phyloP scores from a whole-genome alignment of 2,888 invertebrate genomes.

The Byasa hedistus region DNA sequence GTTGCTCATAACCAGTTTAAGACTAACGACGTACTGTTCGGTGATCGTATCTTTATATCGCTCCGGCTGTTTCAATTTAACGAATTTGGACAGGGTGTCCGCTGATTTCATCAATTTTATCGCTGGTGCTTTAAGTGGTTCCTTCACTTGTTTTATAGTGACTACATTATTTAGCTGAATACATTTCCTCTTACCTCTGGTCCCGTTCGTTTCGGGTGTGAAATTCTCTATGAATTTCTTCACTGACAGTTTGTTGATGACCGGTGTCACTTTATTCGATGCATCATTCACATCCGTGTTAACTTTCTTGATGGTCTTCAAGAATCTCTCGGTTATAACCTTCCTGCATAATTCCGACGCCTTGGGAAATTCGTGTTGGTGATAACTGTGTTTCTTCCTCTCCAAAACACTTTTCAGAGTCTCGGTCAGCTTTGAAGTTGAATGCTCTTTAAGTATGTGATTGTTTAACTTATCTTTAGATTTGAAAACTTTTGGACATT shows the following conservation, averaged over 20 bases:
- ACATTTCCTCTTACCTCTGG: slow-evolving; percentile 33
- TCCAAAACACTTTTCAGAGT: slow-evolving; percentile 59
- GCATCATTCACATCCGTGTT: slow-evolving; percentile 19
- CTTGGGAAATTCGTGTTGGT: not conserved
- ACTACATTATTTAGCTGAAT: slow-evolving; percentile 35
- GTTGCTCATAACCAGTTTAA: slow-evolving; percentile 44
- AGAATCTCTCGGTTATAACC: slow-evolving; percentile 42
- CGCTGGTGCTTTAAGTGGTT: slow-evolving; percentile 31
- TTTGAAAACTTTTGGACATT: slow-evolving; percentile 53
- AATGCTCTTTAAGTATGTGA: slow-evolving; percentile 53
- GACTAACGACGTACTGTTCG: slow-evolving; percentile 41
- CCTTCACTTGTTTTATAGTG: slow-evolving; percentile 40
- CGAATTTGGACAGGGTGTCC: not conserved
- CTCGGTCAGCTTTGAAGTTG: slow-evolving; percentile 58
- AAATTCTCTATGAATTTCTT: slow-evolving; percentile 67
- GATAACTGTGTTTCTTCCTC: slow-evolving; percentile 45
- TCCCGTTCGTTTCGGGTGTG: slow-evolving; percentile 49
- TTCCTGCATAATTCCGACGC: not conserved
- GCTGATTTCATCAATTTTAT: slow-evolving; percentile 56
- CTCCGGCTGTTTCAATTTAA: slow-evolving; percentile 51
- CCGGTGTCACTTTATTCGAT: slow-evolving; percentile 44
- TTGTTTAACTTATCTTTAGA: slow-evolving; percentile 45
- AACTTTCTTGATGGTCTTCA: slow-evolving; percentile 52
- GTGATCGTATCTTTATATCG: slow-evolving; percentile 42
- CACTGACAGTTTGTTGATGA: slow-evolving; percentile 49